phyloP scores from a whole-genome alignment of 23 tunicate species.

The Trididemnum clinides region DNA sequence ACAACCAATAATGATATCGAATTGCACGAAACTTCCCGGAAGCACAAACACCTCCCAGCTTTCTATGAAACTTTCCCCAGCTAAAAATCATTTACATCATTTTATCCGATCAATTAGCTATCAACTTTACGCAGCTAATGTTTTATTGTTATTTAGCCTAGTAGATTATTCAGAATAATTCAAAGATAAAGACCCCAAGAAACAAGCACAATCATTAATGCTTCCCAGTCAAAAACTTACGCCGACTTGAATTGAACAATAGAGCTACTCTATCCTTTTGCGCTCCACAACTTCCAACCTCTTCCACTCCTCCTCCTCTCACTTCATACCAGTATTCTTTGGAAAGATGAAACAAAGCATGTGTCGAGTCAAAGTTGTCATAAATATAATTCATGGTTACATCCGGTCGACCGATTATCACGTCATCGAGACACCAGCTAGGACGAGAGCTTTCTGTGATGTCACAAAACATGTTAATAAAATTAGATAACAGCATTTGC shows the following conservation, averaged over 20 bases:
- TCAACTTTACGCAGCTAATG: too few relatives aligned
- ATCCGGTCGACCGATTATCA: conserved; percentile 77
- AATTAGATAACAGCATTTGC: neutral
- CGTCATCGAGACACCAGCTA: conserved; percentile 81
- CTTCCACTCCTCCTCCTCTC: conserved; percentile 32
- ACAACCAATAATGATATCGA: conserved; percentile 72
- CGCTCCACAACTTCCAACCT: neutral
- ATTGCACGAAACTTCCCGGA: conserved; percentile 77
- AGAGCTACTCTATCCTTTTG: neutral
- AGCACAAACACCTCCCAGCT: conserved; percentile 76
- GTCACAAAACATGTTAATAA: neutral
- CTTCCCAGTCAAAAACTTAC: too few relatives aligned
- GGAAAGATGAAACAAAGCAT: neutral
- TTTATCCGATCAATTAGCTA: too few relatives aligned
- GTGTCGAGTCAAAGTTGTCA: conserved; percentile 47
- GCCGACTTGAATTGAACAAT: neutral
- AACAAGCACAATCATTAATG: too few relatives aligned
- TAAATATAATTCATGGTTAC: conserved; percentile 47
- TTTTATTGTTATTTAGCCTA: too few relatives aligned
- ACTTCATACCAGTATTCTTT: conserved; percentile 47
- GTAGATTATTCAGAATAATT: too few relatives aligned
- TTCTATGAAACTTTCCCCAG: conserved; percentile 28
- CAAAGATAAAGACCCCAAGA: too few relatives aligned
- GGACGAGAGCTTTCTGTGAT: conserved; percentile 46
- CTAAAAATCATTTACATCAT: too few relatives aligned